A percentile compares a stretch with the other conserved stretches of the same genome.
Evolutionary conservation across 2,797 vertebrate genomes (phyloP).

Genomic region (Sarcophilus harrisii): DNA sequence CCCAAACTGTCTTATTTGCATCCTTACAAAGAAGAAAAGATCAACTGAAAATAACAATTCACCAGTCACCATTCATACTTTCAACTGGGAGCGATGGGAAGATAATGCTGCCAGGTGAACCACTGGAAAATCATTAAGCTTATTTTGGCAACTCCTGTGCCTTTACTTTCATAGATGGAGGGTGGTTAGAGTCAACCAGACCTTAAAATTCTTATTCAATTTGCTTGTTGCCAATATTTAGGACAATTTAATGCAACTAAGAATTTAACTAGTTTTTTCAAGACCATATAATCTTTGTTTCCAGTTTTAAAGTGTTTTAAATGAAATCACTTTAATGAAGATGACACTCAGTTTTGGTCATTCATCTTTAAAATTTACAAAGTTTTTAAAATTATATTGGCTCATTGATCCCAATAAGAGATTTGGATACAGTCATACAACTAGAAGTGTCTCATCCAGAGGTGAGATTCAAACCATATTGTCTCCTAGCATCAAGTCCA

Average conservation of each 20-base stretch:
- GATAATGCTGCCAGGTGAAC: not conserved
- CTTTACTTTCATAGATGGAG: not conserved
- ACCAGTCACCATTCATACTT: not conserved
- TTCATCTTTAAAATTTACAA: not conserved
- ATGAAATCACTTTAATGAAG: constrained; percentile 11
- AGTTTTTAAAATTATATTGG: not conserved
- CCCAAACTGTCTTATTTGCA: not conserved
- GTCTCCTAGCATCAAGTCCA: not conserved
- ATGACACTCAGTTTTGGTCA: not conserved
- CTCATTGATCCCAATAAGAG: not conserved
- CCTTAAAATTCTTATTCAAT: not conserved
- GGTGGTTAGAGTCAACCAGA: not conserved
- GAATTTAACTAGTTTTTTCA: constrained; percentile 2
- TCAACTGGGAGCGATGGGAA: not conserved
- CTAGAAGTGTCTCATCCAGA: not conserved
- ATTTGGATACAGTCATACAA: not conserved
- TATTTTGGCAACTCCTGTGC: not conserved
- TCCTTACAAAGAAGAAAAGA: not conserved
- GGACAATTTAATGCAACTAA: constrained; percentile 26
- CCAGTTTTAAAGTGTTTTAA: constrained; percentile 27
- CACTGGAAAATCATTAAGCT: not conserved
- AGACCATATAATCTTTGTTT: constrained; percentile 16
- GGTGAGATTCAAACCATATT: not conserved
- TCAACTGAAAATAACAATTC: not conserved
- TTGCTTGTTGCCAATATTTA: not conserved